Conservation (phyloP, 1,140 invertebrate genomes). For the Ptiloglossa arizonensis region DNA sequence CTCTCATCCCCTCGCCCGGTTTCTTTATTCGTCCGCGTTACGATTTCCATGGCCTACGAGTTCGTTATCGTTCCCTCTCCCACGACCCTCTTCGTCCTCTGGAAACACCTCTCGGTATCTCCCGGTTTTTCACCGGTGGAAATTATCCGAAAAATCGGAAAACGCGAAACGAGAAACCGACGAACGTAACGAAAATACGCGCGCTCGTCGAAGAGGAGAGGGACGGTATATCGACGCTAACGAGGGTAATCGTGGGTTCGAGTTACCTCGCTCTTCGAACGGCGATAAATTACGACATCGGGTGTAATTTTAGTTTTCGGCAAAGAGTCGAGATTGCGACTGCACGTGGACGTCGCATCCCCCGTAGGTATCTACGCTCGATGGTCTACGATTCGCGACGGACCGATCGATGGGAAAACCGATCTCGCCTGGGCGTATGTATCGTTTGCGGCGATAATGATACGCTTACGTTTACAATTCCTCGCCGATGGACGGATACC, state of each 20-base stretch:
- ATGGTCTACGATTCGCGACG: slow-evolving; percentile 42
- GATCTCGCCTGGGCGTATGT: slow-evolving; percentile 59
- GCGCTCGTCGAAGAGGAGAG: background rate
- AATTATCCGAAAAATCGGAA: background rate
- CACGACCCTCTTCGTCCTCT: background rate
- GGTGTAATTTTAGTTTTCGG: slow-evolving; percentile 42
- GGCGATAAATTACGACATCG: slow-evolving; percentile 15
- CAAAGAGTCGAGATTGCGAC: background rate
- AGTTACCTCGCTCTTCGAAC: background rate
- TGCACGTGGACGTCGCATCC: slow-evolving; percentile 9
- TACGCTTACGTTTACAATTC: slow-evolving; percentile 55
- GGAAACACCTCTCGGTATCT: background rate
- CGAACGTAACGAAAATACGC: background rate
- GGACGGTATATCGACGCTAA: background rate
- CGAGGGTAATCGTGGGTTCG: slow-evolving; percentile 5
- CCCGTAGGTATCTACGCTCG: background rate
- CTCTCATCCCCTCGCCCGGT: too few relatives aligned
- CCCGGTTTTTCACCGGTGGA: background rate
- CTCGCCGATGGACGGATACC: slow-evolving; percentile 46
- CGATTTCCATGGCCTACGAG: background rate
- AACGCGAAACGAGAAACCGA: background rate
- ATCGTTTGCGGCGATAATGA: slow-evolving; percentile 68
- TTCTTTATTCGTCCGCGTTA: slow-evolving; percentile 7
- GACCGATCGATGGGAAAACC: slow-evolving; percentile 69
- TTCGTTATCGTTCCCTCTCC: background rate